A percentile compares a stretch with the other conserved stretches of the same genome.
phyloP scores from a whole-genome alignment of 2,113 vertebrate genomes.

The Aix galericulata region DNA sequence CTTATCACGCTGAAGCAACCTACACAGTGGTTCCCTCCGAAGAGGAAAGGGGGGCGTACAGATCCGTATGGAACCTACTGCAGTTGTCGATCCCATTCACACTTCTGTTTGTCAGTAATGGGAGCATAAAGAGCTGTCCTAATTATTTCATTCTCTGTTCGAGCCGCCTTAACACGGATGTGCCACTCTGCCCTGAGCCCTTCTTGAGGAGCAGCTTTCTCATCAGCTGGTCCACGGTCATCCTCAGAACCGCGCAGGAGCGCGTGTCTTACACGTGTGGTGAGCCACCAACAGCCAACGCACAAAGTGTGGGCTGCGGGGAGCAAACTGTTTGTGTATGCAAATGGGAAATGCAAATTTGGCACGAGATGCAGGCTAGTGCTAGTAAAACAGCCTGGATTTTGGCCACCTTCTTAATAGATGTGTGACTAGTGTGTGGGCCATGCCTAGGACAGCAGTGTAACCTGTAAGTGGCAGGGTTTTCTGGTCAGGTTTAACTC shows the following conservation, averaged over 20 bases:
- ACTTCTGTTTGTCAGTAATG: background rate
- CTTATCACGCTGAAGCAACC: background rate
- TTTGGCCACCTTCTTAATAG: background rate
- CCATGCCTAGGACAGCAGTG: background rate
- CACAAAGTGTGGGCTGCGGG: rapidly evolving
- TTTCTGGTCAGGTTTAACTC: background rate
- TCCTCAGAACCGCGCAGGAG: background rate
- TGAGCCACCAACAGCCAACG: background rate
- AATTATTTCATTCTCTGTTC: background rate
- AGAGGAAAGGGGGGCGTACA: background rate
- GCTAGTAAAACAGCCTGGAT: background rate
- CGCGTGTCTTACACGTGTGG: background rate
- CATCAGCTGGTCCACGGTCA: background rate
- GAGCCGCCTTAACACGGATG: background rate
- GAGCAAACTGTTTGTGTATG: background rate
- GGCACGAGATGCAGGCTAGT: background rate
- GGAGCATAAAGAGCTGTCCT: background rate
- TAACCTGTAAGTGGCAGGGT: background rate
- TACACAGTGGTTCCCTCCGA: background rate
- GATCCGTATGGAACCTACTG: background rate
- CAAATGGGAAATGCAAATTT: background rate
- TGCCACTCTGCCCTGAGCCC: background rate
- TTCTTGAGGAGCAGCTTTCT: background rate
- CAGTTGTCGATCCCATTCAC: background rate
- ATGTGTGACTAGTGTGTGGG: background rate